Evolutionary conservation across 2,797 vertebrate species (phyloP), one percentile per base, ranked within the genome.

Genomic region (Parauchenoglanis ngamensis): DNA sequence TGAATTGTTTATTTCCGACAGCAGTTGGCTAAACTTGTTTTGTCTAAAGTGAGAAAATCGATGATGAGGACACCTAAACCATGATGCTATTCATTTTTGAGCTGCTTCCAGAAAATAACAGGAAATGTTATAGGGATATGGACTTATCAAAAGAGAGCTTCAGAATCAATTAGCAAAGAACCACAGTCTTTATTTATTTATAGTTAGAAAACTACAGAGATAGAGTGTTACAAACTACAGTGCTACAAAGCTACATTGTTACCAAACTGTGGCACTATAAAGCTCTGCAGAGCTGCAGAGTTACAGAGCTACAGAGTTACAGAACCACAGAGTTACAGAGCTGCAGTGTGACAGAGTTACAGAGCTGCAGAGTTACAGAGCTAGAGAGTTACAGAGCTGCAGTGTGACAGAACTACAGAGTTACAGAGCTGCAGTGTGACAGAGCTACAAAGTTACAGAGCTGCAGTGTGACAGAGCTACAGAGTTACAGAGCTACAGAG

Each of bases 11-110:
- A 87, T 86, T 75, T 86, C 59, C 44, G 79, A 81, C 80, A 67
- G 46, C 87, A 68, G 85, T 87, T 83, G 86, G 83, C 54, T 75
- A 88, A 89, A 88, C 59, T 76, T 88, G 81, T 88, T 87, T 80
- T 35, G 40, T 87, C 65, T 83, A 25, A 87, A 88, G 85, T 70
- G 87, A 90, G 87, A 85, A 85, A 88, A 90, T 88, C 35, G 59
- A 90, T 87, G 61, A 11, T 13, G 17, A 56, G 44, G 61, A 75
- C 59, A 87, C 61, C 73, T 28, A 46, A 85, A 46, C 70, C 70
- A 54, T 15, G 56, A 72, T 28, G 75, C 77, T n/a, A n/a, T 28
- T 52, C 49, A 54, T 44, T 61, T 90, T 35, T 84, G 67, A 52
- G 56, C 17, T 7, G 49, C 52, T 21, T 86, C 59, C 65, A 86